These are phyloP conservation scores for Rhea americana DNA, from an alignment of 2,113 vertebrate species.

Conservation along the genomic window DNA sequence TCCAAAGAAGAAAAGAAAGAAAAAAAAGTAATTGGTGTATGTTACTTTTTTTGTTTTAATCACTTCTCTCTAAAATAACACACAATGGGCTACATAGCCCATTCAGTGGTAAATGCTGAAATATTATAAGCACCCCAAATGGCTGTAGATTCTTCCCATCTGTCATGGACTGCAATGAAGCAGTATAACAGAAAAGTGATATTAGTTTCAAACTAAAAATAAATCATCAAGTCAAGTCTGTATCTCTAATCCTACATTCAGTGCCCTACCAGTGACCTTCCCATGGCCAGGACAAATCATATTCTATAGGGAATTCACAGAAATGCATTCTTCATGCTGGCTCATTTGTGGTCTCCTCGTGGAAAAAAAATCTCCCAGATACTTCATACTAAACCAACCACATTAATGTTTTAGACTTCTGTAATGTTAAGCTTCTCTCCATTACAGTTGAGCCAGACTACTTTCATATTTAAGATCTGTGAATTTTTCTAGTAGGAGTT, in stretches of 20 bases:
- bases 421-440: neutral
- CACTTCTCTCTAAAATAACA: conserved; percentile 36
- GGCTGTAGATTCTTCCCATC: conserved; percentile 51
- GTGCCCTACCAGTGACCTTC: conserved; percentile 29
- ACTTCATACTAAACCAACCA: neutral
- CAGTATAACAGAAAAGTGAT: conserved; percentile 37
- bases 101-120: conserved; percentile 44
- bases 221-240: conserved; percentile 49
- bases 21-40: conserved; percentile 10
- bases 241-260: conserved; percentile 21
- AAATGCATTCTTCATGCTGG: conserved; percentile 28
- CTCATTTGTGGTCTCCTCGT: neutral
- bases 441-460: neutral
- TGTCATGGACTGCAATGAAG: conserved; percentile 50
- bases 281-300: conserved; percentile 19
- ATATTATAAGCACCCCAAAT: conserved; percentile 62
- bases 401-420: neutral
- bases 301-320: neutral
- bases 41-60: conserved; percentile 17
- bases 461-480: neutral
- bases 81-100: neutral
- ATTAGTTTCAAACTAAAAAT: conserved; percentile 53
- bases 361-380: neutral
- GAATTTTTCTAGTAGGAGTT: neutral
- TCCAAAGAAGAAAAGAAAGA: conserved; percentile 36